Percentiles rank a stretch among this genome's conserved stretches.
phyloP scores from a whole-genome alignment of 1,140 invertebrate species.

The Tyrophagus putrescentiae region DNA sequence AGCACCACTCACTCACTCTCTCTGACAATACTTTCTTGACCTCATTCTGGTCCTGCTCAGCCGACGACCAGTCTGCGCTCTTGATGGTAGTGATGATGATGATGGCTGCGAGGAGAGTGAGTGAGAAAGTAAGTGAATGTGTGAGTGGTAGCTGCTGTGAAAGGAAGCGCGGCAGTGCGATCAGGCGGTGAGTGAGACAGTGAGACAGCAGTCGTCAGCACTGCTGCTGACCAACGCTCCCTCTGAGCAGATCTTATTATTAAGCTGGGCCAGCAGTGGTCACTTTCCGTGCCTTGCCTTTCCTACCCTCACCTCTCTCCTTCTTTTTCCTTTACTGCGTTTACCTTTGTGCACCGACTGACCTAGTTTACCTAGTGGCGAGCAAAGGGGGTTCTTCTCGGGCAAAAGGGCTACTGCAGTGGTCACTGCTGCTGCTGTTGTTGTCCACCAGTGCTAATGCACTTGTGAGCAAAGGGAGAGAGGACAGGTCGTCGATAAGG shows the following conservation, averaged over 20 bases:
- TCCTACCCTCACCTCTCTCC: too few species aligned
- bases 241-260: neutral
- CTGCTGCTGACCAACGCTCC: too few species aligned
- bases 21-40: slow-evolving; percentile 11
- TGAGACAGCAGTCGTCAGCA: too few species aligned
- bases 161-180: neutral
- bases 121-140: neutral
- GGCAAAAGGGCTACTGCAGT: slow-evolving; percentile 4
- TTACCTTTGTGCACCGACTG: slow-evolving; percentile 10
- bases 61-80: neutral
- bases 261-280: neutral
- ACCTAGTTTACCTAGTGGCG: neutral
- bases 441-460: neutral
- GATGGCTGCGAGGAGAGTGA: neutral
- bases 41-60: slow-evolving; percentile 8
- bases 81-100: neutral
- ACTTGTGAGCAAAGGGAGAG: slow-evolving; percentile 14
- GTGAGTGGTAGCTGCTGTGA: too few species aligned
- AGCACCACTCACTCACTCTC: too few species aligned
- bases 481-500: neutral
- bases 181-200: too few species aligned
- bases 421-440: too few species aligned
- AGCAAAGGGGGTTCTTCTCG: neutral
- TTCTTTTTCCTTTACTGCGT: too few species aligned
- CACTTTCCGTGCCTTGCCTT: too few species aligned